These are phyloP conservation scores for Rhynchonycteris naso DNA, from an alignment of 2,797 vertebrate genomes.

Conservation along the genomic window DNA sequence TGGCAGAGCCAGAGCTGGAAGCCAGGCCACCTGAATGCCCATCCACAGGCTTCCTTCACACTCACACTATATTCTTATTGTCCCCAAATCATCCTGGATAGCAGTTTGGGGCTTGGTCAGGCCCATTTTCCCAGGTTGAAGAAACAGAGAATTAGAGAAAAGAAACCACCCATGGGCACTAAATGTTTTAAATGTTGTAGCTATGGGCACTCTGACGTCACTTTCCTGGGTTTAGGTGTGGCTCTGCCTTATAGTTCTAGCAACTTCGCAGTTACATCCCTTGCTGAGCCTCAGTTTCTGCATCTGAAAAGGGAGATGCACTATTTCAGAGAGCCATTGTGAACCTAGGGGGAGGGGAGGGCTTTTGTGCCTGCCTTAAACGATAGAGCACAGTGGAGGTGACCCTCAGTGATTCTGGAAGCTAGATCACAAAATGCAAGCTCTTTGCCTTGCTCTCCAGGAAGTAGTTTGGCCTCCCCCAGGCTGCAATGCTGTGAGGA, in stretches of 20 bases:
- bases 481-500: neutral
- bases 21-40: neutral
- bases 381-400: fast-evolving
- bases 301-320: neutral
- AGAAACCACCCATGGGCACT: neutral
- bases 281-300: neutral
- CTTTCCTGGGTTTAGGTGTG: neutral
- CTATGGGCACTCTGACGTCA: neutral
- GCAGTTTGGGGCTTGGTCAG: neutral
- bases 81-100: neutral
- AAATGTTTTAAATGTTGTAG: fast-evolving
- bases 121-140: neutral
- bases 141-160: neutral
- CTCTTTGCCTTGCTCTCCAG: neutral
- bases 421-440: neutral
- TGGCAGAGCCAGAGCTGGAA: neutral
- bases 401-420: neutral
- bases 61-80: neutral
- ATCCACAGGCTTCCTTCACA: neutral
- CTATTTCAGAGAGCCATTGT: neutral
- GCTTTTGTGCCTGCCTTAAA: neutral
- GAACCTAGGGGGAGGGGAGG: fast-evolving
- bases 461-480: neutral
- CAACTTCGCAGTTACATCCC: neutral
- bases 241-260: neutral